Conservation (phyloP, 2,797 vertebrate species). For the Babyrousa celebensis region DNA sequence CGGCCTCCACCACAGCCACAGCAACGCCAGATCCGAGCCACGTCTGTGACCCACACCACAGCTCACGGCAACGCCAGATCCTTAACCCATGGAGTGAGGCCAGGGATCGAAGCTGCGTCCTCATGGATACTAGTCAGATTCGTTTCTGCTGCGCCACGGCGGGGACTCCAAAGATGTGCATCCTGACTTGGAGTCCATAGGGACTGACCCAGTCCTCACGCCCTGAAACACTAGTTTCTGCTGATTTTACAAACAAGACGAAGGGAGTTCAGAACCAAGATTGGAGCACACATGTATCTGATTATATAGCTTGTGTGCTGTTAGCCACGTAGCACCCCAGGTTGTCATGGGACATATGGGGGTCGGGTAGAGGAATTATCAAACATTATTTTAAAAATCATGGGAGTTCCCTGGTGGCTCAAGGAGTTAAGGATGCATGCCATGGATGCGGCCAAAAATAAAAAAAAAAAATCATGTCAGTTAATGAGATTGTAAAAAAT, state of each 20-base stretch:
- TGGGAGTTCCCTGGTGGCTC: no score
- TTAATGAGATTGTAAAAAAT: slow-evolving; percentile 50
- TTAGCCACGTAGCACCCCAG: background rate
- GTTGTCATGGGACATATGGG: background rate
- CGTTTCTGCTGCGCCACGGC: no score
- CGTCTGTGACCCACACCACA: no score
- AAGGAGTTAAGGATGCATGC: no score
- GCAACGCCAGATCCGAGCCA: no score
- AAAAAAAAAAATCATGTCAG: background rate
- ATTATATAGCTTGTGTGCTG: background rate
- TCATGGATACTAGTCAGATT: no score
- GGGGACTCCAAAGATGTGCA: background rate
- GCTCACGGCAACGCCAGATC: no score
- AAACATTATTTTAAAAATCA: slow-evolving; percentile 15
- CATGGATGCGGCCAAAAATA: no score
- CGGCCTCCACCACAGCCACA: no score
- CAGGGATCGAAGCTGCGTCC: no score
- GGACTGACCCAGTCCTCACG: background rate
- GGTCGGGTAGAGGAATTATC: background rate
- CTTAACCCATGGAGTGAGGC: no score
- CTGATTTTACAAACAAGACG: background rate
- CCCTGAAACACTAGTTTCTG: slow-evolving; percentile 19
- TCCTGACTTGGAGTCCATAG: background rate
- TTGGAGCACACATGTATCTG: background rate
- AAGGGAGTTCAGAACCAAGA: background rate